Evolutionary conservation across 2,888 invertebrate genomes (phyloP).

Genomic region (Tipula lateralis): DNA sequence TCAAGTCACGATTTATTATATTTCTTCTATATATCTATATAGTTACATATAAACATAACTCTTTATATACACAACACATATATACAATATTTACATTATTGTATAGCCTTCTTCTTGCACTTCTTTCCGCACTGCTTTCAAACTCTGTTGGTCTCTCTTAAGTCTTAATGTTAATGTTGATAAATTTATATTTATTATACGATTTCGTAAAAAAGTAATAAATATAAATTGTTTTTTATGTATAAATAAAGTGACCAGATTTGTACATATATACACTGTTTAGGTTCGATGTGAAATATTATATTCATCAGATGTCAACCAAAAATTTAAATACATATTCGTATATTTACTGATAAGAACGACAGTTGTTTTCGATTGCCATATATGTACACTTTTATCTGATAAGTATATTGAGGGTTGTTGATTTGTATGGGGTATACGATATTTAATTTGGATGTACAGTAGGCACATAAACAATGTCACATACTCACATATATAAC

Average conservation of each 20-base stretch:
- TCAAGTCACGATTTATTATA: constrained; percentile 24
- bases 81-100: too few species aligned
- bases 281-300: background rate
- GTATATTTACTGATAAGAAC: background rate
- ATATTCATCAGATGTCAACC: background rate
- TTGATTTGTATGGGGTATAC: background rate
- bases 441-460: background rate
- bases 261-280: background rate
- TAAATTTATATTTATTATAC: background rate
- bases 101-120: background rate
- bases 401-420: background rate
- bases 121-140: background rate
- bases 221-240: background rate
- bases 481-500: background rate
- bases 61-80: background rate
- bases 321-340: background rate
- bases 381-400: background rate
- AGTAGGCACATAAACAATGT: background rate
- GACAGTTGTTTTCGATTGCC: background rate
- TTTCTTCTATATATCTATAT: background rate
- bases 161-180: background rate
- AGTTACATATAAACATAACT: background rate
- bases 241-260: background rate
- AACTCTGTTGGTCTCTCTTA: background rate
- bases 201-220: background rate